phyloP scores from a whole-genome alignment of 2,113 vertebrate genomes.

The Chinchilla lanigera region DNA sequence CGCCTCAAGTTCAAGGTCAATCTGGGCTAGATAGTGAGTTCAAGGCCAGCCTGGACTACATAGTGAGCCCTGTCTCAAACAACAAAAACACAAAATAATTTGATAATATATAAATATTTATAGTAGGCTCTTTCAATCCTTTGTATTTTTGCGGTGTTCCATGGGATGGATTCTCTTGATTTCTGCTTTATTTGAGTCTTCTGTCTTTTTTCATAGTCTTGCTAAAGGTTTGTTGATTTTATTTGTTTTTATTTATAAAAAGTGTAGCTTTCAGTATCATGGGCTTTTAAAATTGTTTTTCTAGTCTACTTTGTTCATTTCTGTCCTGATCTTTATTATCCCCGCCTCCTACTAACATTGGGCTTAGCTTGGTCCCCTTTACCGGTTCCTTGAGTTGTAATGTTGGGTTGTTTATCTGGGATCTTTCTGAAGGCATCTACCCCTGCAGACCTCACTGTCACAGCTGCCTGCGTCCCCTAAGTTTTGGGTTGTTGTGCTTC shows the following conservation, averaged over 20 bases:
- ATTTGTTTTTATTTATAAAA: neutral
- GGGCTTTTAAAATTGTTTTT: neutral
- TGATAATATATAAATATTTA: neutral
- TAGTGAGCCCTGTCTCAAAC: neutral
- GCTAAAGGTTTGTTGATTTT: neutral
- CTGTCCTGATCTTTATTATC: neutral
- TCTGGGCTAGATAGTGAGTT: neutral
- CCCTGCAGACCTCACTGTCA: neutral
- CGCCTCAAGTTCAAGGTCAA: neutral
- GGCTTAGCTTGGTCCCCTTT: neutral
- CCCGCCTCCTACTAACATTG: neutral
- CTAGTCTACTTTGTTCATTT: neutral
- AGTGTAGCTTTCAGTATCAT: neutral
- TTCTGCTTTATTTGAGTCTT: neutral
- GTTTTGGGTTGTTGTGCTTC: neutral
- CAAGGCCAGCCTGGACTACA: neutral
- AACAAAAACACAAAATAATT: neutral
- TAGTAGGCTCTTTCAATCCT: neutral
- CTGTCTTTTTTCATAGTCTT: neutral
- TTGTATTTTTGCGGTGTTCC: neutral
- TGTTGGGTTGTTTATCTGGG: neutral
- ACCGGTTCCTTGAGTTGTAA: neutral
- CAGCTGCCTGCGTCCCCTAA: neutral
- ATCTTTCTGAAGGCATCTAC: neutral
- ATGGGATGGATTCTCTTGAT: neutral